These are phyloP conservation scores for mouse (Mus musculus) DNA, from an alignment of 2,113 vertebrate species.

Conservation along the genomic window DNA sequence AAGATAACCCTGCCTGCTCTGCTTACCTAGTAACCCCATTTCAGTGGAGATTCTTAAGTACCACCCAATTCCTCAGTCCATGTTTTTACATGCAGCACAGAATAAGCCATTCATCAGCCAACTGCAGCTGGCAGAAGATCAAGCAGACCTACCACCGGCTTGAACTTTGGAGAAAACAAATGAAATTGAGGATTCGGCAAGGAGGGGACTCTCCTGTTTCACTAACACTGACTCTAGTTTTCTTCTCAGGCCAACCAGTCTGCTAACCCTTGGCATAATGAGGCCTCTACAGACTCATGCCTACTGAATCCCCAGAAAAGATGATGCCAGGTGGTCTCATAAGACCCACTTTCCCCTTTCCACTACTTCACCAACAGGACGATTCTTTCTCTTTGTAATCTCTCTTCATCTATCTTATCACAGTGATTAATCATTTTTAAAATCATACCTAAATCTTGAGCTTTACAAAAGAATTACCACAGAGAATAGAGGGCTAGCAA, in stretches of 20 bases:
- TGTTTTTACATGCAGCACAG: constrained; percentile 57
- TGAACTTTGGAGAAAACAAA: constrained; percentile 81
- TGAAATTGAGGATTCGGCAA: constrained; percentile 12
- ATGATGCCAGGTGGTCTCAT: not conserved
- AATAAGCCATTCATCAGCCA: not conserved
- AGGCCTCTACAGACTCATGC: not conserved
- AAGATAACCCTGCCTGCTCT: not conserved
- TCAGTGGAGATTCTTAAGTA: not conserved
- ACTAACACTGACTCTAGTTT: not conserved
- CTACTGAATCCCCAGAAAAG: not conserved
- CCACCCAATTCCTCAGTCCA: not conserved
- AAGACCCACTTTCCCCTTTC: no score
- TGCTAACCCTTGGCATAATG: not conserved
- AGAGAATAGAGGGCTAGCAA: not conserved
- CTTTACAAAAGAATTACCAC: not conserved
- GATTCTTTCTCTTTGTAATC: not conserved
- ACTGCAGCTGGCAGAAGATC: constrained; percentile 44
- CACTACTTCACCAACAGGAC: not conserved
- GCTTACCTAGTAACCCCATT: not conserved
- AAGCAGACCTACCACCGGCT: constrained; percentile 11
- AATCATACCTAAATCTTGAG: not conserved
- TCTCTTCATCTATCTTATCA: not conserved
- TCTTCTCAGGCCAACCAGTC: not conserved
- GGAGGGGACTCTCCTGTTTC: not conserved
- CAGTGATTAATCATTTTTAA: not conserved